These are phyloP conservation scores for Theristus sp. DNA, from an alignment of 2,888 invertebrate species.

Conservation along the genomic window DNA sequence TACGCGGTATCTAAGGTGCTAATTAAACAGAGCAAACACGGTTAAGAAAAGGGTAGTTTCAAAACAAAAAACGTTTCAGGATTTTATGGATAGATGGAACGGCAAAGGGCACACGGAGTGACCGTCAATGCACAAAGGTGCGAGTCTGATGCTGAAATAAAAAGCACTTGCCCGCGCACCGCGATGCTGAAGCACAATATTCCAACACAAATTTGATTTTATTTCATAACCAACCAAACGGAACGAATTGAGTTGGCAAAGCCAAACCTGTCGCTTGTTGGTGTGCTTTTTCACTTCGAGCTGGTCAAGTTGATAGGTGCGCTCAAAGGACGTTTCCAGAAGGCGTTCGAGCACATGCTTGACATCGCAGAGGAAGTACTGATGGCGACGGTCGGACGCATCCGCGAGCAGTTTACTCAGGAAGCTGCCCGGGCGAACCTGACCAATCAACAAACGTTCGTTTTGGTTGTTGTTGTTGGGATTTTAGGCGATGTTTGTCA, in stretches of 20 bases:
- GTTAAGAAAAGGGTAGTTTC: too few species aligned
- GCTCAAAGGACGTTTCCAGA: slow-evolving; percentile 8
- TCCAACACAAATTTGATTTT: too few species aligned
- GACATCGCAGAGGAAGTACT: background rate
- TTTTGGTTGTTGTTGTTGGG: background rate
- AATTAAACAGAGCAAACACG: too few species aligned
- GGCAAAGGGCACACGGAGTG: too few species aligned
- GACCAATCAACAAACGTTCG: background rate
- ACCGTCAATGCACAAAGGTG: too few species aligned
- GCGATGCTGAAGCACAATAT: too few species aligned
- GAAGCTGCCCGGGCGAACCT: background rate
- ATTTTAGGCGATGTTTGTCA: background rate
- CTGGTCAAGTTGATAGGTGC: background rate
- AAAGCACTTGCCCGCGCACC: too few species aligned
- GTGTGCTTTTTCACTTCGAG: background rate
- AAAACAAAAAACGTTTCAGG: too few species aligned
- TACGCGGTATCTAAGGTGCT: too few species aligned
- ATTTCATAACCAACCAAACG: too few species aligned
- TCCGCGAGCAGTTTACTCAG: background rate
- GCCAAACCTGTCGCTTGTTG: background rate
- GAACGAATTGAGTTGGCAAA: background rate
- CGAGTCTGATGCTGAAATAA: too few species aligned
- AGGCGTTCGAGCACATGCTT: slow-evolving; percentile 12
- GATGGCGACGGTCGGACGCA: slow-evolving; percentile 11
- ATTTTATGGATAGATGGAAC: too few species aligned